These are phyloP conservation scores for Gobius niger DNA, from an alignment of 2,113 vertebrate species.

Conservation along the genomic window DNA sequence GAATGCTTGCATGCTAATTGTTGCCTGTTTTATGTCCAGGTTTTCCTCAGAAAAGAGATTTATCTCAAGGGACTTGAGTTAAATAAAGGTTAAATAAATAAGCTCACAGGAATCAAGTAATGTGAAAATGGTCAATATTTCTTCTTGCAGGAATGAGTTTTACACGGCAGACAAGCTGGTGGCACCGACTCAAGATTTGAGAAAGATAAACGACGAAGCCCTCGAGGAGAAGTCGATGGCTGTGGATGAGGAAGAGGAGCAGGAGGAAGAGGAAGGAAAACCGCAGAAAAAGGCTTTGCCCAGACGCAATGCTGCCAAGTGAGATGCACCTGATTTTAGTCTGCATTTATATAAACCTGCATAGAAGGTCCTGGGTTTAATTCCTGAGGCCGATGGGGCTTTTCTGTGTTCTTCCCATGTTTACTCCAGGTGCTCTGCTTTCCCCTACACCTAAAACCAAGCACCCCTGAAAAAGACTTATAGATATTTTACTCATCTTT, in stretches of 20 bases:
- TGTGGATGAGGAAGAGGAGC: constrained; percentile 66
- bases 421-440: no score
- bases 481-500: background rate
- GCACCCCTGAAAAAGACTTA: background rate
- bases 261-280: constrained; percentile 54
- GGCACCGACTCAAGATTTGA: constrained; percentile 89
- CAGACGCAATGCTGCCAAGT: constrained; percentile 90
- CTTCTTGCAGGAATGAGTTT: constrained; percentile 87
- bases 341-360: no score
- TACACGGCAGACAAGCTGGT: constrained; percentile 87
- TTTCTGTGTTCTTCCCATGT: no score
- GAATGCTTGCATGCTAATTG: no score
- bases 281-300: constrained; percentile 78
- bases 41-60: no score
- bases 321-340: constrained; percentile 45
- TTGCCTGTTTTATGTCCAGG: no score
- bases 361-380: no score
- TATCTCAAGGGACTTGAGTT: no score
- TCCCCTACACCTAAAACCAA: no score
- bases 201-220: constrained; percentile 55
- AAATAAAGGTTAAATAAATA: background rate
- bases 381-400: no score
- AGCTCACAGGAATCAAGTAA: background rate
- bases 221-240: constrained; percentile 38
- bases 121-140: background rate